These are phyloP conservation scores for Limonius californicus DNA, from an alignment of 1,140 invertebrate genomes.

Conservation along the genomic window DNA sequence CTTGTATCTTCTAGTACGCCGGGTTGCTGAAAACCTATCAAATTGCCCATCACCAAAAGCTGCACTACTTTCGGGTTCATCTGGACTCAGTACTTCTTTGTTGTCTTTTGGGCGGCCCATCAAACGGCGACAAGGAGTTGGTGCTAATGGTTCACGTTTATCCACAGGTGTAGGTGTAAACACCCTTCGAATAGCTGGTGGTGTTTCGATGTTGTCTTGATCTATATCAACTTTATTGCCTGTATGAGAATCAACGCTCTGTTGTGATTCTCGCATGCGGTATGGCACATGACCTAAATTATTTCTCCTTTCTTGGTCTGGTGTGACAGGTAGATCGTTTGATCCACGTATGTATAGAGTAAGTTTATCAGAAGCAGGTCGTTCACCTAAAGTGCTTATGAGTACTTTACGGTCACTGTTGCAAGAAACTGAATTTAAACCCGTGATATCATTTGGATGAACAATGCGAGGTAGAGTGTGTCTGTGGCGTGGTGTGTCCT, in stretches of 20 bases:
- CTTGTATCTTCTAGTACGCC: slow-evolving; percentile 78
- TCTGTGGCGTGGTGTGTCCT: slow-evolving; percentile 24
- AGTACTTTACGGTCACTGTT: slow-evolving; percentile 53
- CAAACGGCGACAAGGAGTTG: slow-evolving; percentile 49
- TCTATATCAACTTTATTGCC: slow-evolving; percentile 79
- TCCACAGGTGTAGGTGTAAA: slow-evolving; percentile 61
- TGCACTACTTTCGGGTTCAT: slow-evolving; percentile 49
- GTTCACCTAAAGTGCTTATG: slow-evolving; percentile 50
- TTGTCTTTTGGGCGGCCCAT: slow-evolving; percentile 39
- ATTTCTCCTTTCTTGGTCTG: neutral
- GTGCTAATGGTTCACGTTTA: slow-evolving; percentile 50
- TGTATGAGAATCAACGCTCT: slow-evolving; percentile 38
- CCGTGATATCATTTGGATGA: slow-evolving; percentile 25
- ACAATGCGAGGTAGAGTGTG: slow-evolving; percentile 22
- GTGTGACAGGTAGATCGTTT: slow-evolving; percentile 22
- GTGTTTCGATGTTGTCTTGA: slow-evolving; percentile 87
- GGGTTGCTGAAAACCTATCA: slow-evolving; percentile 74
- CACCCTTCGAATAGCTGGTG: slow-evolving; percentile 69
- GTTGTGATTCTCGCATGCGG: slow-evolving; percentile 43
- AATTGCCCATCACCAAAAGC: slow-evolving; percentile 72
- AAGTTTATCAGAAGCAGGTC: slow-evolving; percentile 52
- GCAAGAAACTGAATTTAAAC: slow-evolving; percentile 53
- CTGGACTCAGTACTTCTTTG: slow-evolving; percentile 42
- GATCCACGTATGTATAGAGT: slow-evolving; percentile 63
- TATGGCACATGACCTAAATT: slow-evolving; percentile 1